A percentile compares a stretch with the other conserved stretches of the same genome.
Conservation (phyloP, 35 echinoderm and acorn worm species). For the Heliocidaris erythrogramma region DNA sequence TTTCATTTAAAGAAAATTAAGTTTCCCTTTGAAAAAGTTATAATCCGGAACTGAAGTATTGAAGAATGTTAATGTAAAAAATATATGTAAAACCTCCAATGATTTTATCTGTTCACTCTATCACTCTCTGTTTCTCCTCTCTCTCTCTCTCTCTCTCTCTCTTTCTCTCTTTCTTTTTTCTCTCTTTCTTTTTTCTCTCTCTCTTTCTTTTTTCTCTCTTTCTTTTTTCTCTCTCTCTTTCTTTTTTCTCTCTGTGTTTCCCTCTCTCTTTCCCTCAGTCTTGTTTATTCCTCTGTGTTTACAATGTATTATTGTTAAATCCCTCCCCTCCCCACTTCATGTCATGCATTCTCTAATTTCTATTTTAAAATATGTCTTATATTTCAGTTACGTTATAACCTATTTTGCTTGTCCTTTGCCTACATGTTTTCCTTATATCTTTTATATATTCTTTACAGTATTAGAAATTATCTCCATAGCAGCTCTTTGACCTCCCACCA, state of each 20-base stretch:
- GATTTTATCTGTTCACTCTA: background rate
- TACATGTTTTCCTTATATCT: background rate
- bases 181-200: background rate
- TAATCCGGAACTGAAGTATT: background rate
- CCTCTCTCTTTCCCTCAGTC: background rate
- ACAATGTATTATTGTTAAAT: background rate
- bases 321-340: too few relatives aligned
- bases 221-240: background rate
- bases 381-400: too few relatives aligned
- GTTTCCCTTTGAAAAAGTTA: background rate
- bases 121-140: background rate
- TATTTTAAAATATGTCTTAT: too few relatives aligned
- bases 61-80: background rate
- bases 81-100: background rate
- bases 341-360: too few relatives aligned
- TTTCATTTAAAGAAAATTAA: too few relatives aligned
- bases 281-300: background rate
- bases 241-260: background rate
- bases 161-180: too few relatives aligned
- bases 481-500: constrained; percentile 48
- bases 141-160: background rate
- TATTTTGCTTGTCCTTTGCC: too few relatives aligned
- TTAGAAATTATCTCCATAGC: constrained; percentile 35
- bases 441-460: background rate
- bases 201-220: background rate